A percentile compares a stretch with the other conserved stretches of the same genome.
Evolutionary conservation across 2,888 invertebrate species (phyloP).

Genomic region (Argyra leucocephala): DNA sequence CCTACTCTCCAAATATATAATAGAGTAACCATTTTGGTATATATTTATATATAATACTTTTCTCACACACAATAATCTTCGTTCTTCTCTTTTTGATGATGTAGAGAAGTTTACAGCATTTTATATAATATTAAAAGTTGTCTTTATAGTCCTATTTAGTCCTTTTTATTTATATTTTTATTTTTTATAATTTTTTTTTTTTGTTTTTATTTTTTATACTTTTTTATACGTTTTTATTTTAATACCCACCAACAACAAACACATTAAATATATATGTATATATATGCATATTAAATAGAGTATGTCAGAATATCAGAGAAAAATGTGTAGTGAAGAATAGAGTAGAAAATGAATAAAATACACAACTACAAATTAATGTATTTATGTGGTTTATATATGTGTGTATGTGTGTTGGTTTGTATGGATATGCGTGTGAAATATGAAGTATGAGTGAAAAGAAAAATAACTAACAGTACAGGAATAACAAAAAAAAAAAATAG

Average conservation of each 20-base stretch:
- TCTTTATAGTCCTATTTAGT: not conserved
- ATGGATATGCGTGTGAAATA: too few relatives aligned
- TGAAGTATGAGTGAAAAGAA: too few relatives aligned
- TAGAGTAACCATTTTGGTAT: too few relatives aligned
- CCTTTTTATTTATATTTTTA: too few relatives aligned
- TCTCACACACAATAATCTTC: not conserved
- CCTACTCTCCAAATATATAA: not conserved
- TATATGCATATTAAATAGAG: not conserved
- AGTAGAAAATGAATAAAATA: not conserved
- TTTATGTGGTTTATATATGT: too few relatives aligned
- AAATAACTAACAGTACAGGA: not conserved
- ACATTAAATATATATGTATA: not conserved
- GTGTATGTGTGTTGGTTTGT: too few relatives aligned
- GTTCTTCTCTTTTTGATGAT: not conserved
- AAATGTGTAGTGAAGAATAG: not conserved
- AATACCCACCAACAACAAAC: not conserved
- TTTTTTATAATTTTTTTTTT: too few relatives aligned
- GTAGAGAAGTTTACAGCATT: conserved; percentile 10
- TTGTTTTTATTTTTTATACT: not conserved
- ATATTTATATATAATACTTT: too few relatives aligned
- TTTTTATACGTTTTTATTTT: not conserved
- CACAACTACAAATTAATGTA: too few relatives aligned
- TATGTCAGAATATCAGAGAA: not conserved
- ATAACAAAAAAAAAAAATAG: not conserved
- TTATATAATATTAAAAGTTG: conserved; percentile 4